Base-by-base conservation (phyloP, 2,888 invertebrate species). In the Eupithecia pulchellata region DNA sequence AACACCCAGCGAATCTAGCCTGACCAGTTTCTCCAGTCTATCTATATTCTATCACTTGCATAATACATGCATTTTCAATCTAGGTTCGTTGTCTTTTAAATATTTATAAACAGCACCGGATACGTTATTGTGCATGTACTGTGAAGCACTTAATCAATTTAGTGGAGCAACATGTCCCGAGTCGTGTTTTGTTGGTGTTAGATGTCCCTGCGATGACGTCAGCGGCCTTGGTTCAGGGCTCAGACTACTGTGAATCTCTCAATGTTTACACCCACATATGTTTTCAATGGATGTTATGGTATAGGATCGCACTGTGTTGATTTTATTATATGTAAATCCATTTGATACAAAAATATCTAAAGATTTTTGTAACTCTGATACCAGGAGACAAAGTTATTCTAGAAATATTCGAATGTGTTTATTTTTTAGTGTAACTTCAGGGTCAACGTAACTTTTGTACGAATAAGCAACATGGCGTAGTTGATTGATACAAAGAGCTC, bases 171-270 rank as follows among this genome's bases (percentile, higher is more conserved):
- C 85, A 82, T 85, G 83, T 88, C 88, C 90, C 86, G 83, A 81
- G 79, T 80, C 80, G 79, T 80, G 81, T 76, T 71, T 76, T 76
- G 71, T 52, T 64, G 17, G 71, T 68, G 81, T 77, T 76, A 84
- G 84, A 85, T 69, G 86, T 84, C 69, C 72, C 74, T 75, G 76
- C 87, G 81, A 13, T 76, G 91, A 92, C 91, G 92, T 92, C 92
- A 92, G 73, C 83, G 90, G 87, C 93, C 92, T 93, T 90, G 91
- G 77, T 80, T 72, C 81, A 91, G 91, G 89, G 83, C 84, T 85
- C 80, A 79, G 81, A 76, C 73, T 82, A 86, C 81, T 84, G 86
- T 78, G 81, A 81, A 83, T 87, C 80, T 85, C 85, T 81, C 82
- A 84, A 84, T 86, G 85, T 88, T 86, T 86, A 87, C 86, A 84